Conservation (phyloP, 2,797 vertebrate species). For the Pipistrellus kuhlii region DNA sequence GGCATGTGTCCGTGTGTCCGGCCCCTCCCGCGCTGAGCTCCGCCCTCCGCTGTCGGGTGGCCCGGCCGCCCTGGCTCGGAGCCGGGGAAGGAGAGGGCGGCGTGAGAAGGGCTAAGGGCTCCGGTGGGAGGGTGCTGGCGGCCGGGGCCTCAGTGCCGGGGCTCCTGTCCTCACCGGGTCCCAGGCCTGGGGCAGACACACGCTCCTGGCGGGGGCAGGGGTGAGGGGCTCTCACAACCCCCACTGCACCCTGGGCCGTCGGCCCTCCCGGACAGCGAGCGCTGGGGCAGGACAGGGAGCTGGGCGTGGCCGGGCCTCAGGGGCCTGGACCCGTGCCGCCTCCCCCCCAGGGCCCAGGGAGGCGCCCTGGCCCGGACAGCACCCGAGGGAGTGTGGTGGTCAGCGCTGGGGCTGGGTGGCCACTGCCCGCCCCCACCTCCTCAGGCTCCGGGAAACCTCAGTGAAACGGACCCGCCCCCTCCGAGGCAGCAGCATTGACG, state of each 20-base stretch:
- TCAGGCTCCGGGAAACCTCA: not conserved
- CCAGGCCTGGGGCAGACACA: not conserved
- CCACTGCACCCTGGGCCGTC: not conserved
- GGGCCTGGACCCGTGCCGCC: rapidly evolving
- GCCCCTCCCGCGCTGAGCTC: not conserved
- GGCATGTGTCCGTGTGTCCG: rapidly evolving
- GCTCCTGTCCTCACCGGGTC: not conserved
- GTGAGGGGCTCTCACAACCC: not conserved
- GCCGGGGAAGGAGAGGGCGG: not conserved
- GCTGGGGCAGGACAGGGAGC: not conserved
- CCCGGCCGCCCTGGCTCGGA: rapidly evolving
- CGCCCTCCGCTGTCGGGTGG: not conserved
- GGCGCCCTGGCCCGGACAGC: not conserved
- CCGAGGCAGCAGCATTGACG: not conserved
- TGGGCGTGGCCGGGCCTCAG: not conserved
- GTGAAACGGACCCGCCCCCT: not conserved
- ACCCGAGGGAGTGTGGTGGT: rapidly evolving
- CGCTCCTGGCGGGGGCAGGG: not conserved
- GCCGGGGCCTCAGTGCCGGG: not conserved
- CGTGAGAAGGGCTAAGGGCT: not conserved
- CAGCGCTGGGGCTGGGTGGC: not conserved
- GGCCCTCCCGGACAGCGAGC: not conserved
- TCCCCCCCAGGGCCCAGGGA: rapidly evolving
- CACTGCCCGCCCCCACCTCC: not conserved
- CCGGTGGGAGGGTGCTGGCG: not conserved